Conservation (phyloP, 2,113 vertebrate species). For the Bungarus multicinctus region DNA sequence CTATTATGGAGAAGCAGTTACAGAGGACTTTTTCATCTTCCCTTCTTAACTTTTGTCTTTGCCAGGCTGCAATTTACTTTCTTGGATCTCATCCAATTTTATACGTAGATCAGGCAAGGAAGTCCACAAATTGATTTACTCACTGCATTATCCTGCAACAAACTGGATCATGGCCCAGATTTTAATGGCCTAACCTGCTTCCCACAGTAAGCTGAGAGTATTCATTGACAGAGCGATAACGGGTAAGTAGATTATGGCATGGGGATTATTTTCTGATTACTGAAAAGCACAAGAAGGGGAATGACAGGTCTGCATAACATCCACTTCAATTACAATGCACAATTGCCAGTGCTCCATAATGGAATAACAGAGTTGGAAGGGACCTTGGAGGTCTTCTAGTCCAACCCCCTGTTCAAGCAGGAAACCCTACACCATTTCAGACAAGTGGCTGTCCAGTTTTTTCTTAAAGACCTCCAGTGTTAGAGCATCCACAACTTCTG, state of each 20-base stretch:
- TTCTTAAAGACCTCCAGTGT: too few species aligned
- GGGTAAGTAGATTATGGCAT: background rate
- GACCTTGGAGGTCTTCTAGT: background rate
- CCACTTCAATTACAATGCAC: background rate
- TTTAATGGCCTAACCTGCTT: background rate
- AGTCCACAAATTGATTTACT: background rate
- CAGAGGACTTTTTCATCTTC: too few species aligned
- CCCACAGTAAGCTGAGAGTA: background rate
- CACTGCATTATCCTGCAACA: background rate
- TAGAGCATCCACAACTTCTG: too few species aligned
- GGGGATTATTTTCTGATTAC: background rate
- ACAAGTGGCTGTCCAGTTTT: too few species aligned
- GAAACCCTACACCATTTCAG: too few species aligned
- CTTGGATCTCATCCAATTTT: background rate
- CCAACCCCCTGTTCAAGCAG: too few species aligned
- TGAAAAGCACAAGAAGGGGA: background rate
- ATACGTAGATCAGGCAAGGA: background rate
- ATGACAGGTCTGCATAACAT: background rate
- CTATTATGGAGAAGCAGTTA: too few species aligned
- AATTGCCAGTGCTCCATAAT: background rate
- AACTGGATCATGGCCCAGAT: background rate
- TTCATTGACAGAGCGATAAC: background rate
- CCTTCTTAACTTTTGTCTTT: background rate
- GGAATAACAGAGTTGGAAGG: background rate
- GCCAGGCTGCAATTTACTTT: background rate